Conservation (phyloP, 1,140 invertebrate species). For the Camponotus vicinus region DNA sequence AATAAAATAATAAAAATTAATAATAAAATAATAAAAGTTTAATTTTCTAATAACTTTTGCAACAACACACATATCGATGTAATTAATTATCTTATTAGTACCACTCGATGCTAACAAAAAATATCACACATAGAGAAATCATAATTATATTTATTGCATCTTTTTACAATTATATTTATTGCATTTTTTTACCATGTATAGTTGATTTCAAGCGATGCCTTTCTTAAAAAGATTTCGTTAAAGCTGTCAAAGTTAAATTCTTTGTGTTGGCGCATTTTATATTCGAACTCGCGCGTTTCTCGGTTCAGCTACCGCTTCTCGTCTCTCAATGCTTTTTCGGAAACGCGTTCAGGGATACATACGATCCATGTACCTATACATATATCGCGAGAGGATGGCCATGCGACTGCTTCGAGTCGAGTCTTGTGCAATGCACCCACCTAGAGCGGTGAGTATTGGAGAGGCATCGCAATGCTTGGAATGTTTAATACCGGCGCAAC, state of each 20-base stretch:
- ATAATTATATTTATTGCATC: neutral
- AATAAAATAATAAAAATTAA: neutral
- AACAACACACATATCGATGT: neutral
- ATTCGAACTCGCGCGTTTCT: slow-evolving; percentile 1
- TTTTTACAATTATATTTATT: neutral
- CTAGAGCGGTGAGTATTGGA: slow-evolving; percentile 61
- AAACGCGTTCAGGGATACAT: neutral
- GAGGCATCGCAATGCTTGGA: slow-evolving; percentile 80
- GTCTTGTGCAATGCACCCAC: slow-evolving; percentile 49
- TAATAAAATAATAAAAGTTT: neutral
- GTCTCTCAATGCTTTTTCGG: slow-evolving; percentile 1
- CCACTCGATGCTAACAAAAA: neutral
- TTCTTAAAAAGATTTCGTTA: slow-evolving; percentile 45
- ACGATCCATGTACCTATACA: neutral
- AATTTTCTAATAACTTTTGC: neutral
- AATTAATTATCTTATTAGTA: neutral
- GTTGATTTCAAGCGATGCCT: neutral
- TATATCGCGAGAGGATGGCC: neutral
- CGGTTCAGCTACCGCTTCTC: neutral
- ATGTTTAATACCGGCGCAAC: slow-evolving; percentile 83
- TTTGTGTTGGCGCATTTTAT: neutral
- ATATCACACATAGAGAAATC: neutral
- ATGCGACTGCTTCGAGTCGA: slow-evolving; percentile 37
- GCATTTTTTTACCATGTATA: neutral
- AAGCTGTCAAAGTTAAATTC: slow-evolving; percentile 50